phyloP scores from a whole-genome alignment of 2,797 vertebrate genomes.

The Bradypus variegatus region DNA sequence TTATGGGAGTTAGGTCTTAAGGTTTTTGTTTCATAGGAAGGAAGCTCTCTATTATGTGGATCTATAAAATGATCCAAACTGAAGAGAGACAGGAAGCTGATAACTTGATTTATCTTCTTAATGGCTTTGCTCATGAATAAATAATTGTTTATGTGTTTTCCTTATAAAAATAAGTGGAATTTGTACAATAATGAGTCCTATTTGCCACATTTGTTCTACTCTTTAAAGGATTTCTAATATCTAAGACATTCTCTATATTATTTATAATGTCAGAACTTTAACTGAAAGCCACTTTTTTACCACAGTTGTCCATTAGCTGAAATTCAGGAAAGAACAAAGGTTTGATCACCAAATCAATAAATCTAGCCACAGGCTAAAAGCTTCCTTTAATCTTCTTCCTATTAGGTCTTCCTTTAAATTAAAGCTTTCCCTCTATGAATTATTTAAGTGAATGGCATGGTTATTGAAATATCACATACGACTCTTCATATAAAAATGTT shows the following conservation, averaged over 20 bases:
- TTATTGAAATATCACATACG: slow-evolving; percentile 64
- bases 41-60: slow-evolving; percentile 78
- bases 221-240: slow-evolving; percentile 74
- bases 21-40: slow-evolving; percentile 77
- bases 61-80: slow-evolving; percentile 77
- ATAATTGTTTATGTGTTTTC: slow-evolving; percentile 75
- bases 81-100: slow-evolving; percentile 78
- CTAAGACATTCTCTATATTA: slow-evolving; percentile 70
- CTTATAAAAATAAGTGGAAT: slow-evolving; percentile 73
- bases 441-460: slow-evolving; percentile 73
- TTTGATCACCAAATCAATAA: slow-evolving; percentile 86
- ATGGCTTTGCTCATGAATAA: slow-evolving; percentile 89
- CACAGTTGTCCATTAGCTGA: slow-evolving; percentile 73
- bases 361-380: slow-evolving; percentile 78
- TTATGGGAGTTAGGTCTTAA: slow-evolving; percentile 72
- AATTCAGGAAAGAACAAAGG: slow-evolving; percentile 77
- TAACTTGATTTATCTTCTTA: slow-evolving; percentile 83
- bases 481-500: slow-evolving; percentile 61
- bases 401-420: slow-evolving; percentile 74
- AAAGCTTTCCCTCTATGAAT: slow-evolving; percentile 74
- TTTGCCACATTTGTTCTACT: slow-evolving; percentile 71
- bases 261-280: slow-evolving; percentile 74
- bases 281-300: slow-evolving; percentile 75
- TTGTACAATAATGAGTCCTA: slow-evolving; percentile 70
- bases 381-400: slow-evolving; percentile 79